Evolutionary conservation across 2,113 vertebrate species (phyloP).

Genomic region (Picathartes gymnocephalus): DNA sequence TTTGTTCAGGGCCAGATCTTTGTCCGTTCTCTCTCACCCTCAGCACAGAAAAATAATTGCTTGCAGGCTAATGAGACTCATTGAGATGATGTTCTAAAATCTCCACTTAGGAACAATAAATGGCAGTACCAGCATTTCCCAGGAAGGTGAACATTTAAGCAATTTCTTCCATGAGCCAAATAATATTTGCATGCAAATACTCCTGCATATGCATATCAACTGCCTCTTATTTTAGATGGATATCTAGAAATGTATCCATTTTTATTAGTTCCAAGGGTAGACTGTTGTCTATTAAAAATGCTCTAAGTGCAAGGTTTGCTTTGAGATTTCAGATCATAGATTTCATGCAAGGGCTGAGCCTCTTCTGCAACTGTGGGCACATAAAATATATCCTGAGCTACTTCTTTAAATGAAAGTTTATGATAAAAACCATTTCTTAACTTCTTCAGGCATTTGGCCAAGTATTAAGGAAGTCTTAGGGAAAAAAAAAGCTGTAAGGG

Average conservation of each 20-base stretch:
- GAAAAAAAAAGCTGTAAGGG: not conserved
- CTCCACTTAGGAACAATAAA: not conserved
- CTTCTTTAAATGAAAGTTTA: constrained; percentile 6
- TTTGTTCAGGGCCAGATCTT: not conserved
- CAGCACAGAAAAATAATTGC: constrained; percentile 3
- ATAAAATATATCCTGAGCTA: not conserved
- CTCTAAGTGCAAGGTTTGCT: not conserved
- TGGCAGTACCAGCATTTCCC: not conserved
- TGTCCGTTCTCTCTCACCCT: not conserved
- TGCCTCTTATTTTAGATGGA: constrained; percentile 16
- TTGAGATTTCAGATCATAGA: not conserved
- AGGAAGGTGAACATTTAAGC: constrained; percentile 12
- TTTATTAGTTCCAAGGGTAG: constrained; percentile 8
- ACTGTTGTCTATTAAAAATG: not conserved
- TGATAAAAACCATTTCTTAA: not conserved
- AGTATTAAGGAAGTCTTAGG: constrained; percentile 6
- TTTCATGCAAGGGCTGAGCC: not conserved
- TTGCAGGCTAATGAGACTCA: constrained; percentile 4
- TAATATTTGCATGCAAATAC: constrained; percentile 39
- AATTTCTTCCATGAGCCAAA: not conserved
- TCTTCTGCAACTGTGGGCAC: not conserved
- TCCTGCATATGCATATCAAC: not conserved
- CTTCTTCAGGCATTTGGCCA: constrained; percentile 22
- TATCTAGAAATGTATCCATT: not conserved
- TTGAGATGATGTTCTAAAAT: constrained; percentile 3